Percentiles rank a stretch among this genome's conserved stretches.
Conservation (phyloP, 2,797 vertebrate species). For the Pangasius macronema region DNA sequence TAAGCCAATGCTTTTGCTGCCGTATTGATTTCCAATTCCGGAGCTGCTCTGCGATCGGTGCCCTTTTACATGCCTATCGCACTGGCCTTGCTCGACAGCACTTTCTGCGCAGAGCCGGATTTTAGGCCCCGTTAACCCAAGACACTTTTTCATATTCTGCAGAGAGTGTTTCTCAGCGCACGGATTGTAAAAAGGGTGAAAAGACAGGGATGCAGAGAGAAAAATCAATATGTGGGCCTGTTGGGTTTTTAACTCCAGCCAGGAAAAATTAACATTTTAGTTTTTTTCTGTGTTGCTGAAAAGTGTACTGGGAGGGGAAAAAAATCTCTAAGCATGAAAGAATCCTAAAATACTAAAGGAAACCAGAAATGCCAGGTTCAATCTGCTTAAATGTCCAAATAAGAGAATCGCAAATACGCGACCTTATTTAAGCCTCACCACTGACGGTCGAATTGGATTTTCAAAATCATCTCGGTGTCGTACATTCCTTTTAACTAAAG, state of each 20-base stretch:
- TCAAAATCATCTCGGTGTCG: neutral
- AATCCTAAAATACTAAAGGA: neutral
- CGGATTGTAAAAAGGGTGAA: conserved; percentile 29
- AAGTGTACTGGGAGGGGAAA: neutral
- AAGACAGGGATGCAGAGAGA: conserved; percentile 9
- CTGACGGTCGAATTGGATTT: conserved; percentile 8
- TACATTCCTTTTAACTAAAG: neutral
- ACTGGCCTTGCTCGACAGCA: conserved; percentile 39
- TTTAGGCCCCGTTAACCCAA: conserved; percentile 29
- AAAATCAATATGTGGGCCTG: conserved; percentile 38
- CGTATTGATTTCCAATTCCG: conserved; percentile 58
- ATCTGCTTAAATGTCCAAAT: neutral
- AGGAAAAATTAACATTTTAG: conserved; percentile 15
- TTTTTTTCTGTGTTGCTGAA: neutral
- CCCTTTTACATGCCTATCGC: conserved; percentile 48
- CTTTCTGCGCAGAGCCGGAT: neutral
- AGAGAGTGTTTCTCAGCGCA: conserved; percentile 5
- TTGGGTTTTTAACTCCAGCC: conserved; percentile 34
- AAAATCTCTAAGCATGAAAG: neutral
- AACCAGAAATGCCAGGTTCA: neutral
- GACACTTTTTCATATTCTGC: conserved; percentile 32
- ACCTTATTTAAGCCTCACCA: neutral
- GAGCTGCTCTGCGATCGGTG: conserved; percentile 48
- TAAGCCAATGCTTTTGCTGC: conserved; percentile 52
- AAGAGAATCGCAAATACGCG: neutral